These are phyloP conservation scores for Echeneis naucrates DNA, from an alignment of 2,797 vertebrate genomes.

Conservation along the genomic window DNA sequence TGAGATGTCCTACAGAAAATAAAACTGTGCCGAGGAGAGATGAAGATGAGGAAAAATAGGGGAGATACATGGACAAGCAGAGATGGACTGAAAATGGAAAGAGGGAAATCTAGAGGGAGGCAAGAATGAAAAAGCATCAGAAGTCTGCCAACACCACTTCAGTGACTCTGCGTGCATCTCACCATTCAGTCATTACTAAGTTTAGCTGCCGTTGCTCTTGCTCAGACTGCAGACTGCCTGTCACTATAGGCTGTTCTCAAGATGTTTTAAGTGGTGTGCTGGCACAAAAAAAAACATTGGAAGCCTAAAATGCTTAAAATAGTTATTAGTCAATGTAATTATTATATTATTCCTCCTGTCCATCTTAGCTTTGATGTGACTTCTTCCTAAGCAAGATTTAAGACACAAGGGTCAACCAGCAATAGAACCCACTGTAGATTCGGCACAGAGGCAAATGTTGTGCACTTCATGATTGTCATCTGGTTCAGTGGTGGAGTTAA, in stretches of 20 bases:
- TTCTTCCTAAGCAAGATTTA: background rate
- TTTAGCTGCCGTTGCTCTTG: slow-evolving; percentile 32
- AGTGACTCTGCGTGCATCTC: slow-evolving; percentile 25
- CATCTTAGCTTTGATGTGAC: background rate
- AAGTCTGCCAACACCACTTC: slow-evolving; percentile 30
- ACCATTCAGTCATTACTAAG: slow-evolving; percentile 43
- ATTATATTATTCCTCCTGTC: background rate
- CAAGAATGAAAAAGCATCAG: slow-evolving; percentile 14
- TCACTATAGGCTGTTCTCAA: slow-evolving; percentile 20
- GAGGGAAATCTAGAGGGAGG: background rate
- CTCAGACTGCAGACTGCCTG: slow-evolving; percentile 31
- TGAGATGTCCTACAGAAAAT: slow-evolving; percentile 21
- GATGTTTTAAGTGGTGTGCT: slow-evolving; percentile 27
- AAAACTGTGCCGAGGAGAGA: background rate
- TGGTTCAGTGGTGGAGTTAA: background rate
- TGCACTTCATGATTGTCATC: background rate
- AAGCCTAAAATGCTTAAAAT: background rate
- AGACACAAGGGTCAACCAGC: background rate
- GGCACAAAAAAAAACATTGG: slow-evolving; percentile 1
- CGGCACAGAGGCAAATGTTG: background rate
- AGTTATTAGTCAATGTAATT: background rate
- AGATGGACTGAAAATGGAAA: background rate
- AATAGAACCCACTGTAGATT: background rate
- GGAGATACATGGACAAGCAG: background rate
- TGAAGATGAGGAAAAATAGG: background rate